phyloP scores from a whole-genome alignment of 2,888 invertebrate species.

The Yponomeuta plumbellus region DNA sequence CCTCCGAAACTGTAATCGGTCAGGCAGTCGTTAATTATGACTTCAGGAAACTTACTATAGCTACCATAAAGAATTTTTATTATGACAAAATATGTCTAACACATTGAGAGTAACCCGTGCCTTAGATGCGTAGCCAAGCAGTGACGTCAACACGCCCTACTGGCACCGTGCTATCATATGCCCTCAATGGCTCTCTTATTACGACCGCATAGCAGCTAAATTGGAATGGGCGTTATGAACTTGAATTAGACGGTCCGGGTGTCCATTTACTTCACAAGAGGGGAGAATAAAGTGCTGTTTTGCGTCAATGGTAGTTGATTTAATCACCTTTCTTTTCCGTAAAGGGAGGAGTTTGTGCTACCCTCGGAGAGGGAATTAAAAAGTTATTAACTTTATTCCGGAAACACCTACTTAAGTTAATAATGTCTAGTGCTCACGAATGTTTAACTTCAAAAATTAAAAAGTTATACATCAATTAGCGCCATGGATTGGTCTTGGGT shows the following conservation, averaged over 20 bases:
- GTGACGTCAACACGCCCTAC: conserved; percentile 1
- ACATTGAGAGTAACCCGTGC: background rate
- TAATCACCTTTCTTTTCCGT: background rate
- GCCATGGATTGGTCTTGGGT: too few relatives aligned
- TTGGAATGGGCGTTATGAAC: background rate
- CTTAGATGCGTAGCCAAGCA: background rate
- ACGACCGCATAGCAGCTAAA: background rate
- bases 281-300: background rate
- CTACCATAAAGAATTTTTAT: too few relatives aligned
- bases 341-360: too few relatives aligned
- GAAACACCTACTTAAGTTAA: too few relatives aligned
- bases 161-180: background rate
- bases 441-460: too few relatives aligned
- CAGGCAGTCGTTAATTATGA: too few relatives aligned
- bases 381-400: too few relatives aligned
- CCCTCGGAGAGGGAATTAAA: too few relatives aligned
- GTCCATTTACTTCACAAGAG: background rate
- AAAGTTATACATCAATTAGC: too few relatives aligned
- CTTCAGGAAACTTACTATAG: too few relatives aligned
- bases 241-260: background rate
- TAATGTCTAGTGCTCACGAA: too few relatives aligned
- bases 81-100: background rate
- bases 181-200: background rate
- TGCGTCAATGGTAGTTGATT: background rate
- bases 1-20: too few relatives aligned